Evolutionary conservation across 2,113 vertebrate species (phyloP), one percentile per base, ranked within the genome.

Genomic region (Bostrychus sinensis): DNA sequence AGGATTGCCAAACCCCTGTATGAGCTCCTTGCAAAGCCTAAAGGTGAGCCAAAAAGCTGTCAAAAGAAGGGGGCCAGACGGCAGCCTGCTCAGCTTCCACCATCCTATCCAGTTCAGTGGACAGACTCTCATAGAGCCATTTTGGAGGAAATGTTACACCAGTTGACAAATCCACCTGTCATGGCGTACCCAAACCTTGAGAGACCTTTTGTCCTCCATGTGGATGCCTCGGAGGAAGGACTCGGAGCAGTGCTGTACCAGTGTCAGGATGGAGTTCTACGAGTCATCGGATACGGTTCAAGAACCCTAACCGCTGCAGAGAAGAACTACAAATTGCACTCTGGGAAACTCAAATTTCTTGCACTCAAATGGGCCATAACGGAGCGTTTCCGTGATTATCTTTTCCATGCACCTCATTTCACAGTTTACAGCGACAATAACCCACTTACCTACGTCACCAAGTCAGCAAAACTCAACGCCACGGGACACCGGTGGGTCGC

Each of bases 161-260:
- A n/a, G n/a, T n/a, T n/a, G n/a, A n/a, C n/a, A n/a, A n/a, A n/a
- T n/a, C n/a, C n/a, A n/a, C n/a, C n/a, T n/a, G n/a, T n/a, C n/a
- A n/a, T n/a, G n/a, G n/a, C n/a, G n/a, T n/a, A n/a, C n/a, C n/a
- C n/a, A n/a, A n/a, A n/a, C n/a, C n/a, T n/a, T n/a, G n/a, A 41
- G 38, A 41, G 38, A 41, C 38, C 14, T 41, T 41, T 41, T n/a
- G n/a, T 32, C 8, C 30, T 32, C 30, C 30, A 32, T 32, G 30
- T 32, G 4, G 30, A 32, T n/a, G n/a, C n/a, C n/a, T n/a, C n/a
- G n/a, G n/a, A n/a, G n/a, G n/a, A n/a, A n/a, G n/a, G n/a, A n/a
- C n/a, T n/a, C n/a, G n/a, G n/a, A n/a, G n/a, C n/a, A n/a, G 38
- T 41, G 38, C 38, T 41, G 38, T 41, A 41, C 16, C 38, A 41